A percentile compares a stretch with the other conserved stretches of the same genome.
Evolutionary conservation across 2,113 vertebrate genomes (phyloP).

Genomic region (Vireo altiloquus): DNA sequence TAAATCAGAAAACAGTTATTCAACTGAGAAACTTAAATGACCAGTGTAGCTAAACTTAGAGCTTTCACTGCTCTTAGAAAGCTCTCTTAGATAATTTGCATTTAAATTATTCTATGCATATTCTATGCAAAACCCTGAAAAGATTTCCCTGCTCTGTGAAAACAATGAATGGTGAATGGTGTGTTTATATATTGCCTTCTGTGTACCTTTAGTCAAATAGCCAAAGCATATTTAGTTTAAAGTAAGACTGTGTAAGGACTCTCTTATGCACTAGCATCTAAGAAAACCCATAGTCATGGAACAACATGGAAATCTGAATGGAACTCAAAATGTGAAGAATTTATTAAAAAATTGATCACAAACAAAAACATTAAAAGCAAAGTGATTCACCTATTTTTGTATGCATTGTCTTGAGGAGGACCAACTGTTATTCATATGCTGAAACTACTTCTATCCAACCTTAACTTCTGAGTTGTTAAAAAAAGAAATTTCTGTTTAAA

Average conservation of each 20-base stretch:
- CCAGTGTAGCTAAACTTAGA: background rate
- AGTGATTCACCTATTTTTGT: background rate
- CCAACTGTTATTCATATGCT: background rate
- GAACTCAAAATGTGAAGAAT: background rate
- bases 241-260: background rate
- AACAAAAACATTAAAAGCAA: background rate
- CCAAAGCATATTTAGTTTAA: background rate
- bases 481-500: background rate
- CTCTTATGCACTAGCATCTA: background rate
- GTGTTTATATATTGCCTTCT: background rate
- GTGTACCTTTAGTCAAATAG: background rate
- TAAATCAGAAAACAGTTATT: background rate
- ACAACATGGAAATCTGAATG: background rate
- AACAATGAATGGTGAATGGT: background rate
- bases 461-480: background rate
- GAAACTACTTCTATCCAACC: background rate
- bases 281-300: background rate
- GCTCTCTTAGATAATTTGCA: background rate
- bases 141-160: background rate
- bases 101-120: background rate
- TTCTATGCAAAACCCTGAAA: background rate
- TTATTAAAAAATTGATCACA: background rate
- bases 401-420: background rate
- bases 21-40: background rate
- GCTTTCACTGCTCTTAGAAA: background rate